Conservation (phyloP, 2,113 vertebrate species). For the Falcunculus frontatus region DNA sequence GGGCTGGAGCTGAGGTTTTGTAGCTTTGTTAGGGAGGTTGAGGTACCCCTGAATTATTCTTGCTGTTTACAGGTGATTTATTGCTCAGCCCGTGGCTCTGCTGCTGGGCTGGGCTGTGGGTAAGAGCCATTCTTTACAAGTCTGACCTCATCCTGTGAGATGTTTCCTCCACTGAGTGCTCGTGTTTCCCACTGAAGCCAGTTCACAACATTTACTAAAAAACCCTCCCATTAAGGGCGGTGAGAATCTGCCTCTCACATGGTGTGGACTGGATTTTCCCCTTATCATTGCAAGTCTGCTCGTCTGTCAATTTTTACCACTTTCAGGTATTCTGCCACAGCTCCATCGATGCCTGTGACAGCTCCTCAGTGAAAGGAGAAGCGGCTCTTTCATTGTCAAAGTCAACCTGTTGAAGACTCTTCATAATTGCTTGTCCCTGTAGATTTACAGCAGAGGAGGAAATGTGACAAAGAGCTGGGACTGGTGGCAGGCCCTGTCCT, state of each 20-base stretch:
- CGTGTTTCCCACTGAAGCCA: background rate
- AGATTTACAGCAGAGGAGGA: background rate
- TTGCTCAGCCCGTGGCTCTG: background rate
- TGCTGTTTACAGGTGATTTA: background rate
- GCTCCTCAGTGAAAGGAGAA: conserved; percentile 17
- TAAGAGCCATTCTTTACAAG: background rate
- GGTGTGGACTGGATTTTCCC: background rate
- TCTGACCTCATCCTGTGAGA: conserved; percentile 34
- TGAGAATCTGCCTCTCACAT: background rate
- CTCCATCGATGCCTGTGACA: conserved; percentile 8
- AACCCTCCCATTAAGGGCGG: background rate
- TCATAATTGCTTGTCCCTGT: background rate
- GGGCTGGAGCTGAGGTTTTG: background rate
- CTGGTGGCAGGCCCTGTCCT: background rate
- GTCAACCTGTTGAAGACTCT: background rate
- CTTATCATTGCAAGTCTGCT: conserved; percentile 4
- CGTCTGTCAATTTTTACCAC: background rate
- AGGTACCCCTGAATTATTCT: background rate
- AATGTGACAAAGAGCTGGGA: background rate
- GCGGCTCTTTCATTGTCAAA: background rate
- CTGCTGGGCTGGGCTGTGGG: background rate
- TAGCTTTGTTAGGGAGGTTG: background rate
- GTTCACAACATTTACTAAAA: background rate
- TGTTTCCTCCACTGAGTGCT: background rate
- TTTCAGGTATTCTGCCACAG: conserved; percentile 4